Evolutionary conservation across 2,797 vertebrate genomes (phyloP), one percentile per base, ranked within the genome.

Genomic region (Xiphorhynchus erythropygius): DNA sequence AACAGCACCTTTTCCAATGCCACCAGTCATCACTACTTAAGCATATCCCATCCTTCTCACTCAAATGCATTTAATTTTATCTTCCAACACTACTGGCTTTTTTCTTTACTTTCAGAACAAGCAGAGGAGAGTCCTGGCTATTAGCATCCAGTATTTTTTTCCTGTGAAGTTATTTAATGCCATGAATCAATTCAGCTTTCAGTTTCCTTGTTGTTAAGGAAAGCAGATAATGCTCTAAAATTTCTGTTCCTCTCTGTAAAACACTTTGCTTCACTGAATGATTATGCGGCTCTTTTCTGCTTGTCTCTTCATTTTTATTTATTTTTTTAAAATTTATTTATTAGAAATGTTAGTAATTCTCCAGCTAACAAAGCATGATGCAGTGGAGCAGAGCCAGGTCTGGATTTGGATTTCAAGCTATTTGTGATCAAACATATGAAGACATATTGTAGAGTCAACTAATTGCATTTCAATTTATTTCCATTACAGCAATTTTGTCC

Each of bases 391-490:
- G 35, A 5, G 62, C 57, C 44, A 84, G 65, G 47, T 59, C 79
- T 85, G 55, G 69, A 84, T 92, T 94, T 84, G 35, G 23, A 92
- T 87, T 93, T 89, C 69, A 92, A 85, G 63, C 22, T 63, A 78
- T 81, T 94, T 96, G 53, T 81, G 73, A 96, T 91, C 73, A 92
- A 92, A 95, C 12, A 68, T 55, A 89, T 44, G 68, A 92, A 93
- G 50, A 89, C 33, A 39, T 78, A 89, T n/a, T 87, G 57, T 73
- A 74, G 62, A 88, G 42, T 46, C 7, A 2, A 57, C 57, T 90
- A 95, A 94, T 7, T 85, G 60, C 53, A 85, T 93, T 92, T 85
- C 87, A 70, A 15, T 92, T 95, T 91, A 91, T 93, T 96, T 91
- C 87, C 79, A 86, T 69, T 84, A 78, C 35, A 73, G 50, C 37